Base-by-base conservation (phyloP, 2,888 invertebrate genomes). In the Saturnia pavonia region DNA sequence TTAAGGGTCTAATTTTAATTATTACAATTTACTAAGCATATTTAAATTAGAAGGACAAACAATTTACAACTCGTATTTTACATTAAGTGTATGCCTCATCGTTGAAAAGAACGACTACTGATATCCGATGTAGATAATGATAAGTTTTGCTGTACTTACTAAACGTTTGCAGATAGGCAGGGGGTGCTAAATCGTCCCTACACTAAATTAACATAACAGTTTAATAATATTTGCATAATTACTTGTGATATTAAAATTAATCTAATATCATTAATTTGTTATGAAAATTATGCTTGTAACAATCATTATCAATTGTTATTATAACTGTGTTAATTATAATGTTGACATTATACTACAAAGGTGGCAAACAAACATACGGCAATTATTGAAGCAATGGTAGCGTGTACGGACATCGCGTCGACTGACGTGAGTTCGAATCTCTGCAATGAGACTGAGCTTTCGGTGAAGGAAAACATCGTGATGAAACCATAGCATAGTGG, bases 141-240 rank as follows among this genome's bases (percentile, higher is more conserved):
- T 88, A 89, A 78, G 78, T 76, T 77, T 82, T 89, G 91, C 88
- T 82, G 79, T 77, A 74, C 80, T 78, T 77, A 74, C 80, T 86
- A 88, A 90, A 89, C 89, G 88, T 87, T 80, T 74, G 72, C 74
- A 77, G 79, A 83, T 85, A 80, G 77, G 75, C 74, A 75, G 88
- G 91, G 54, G 92, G 91, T 86, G 92, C 90, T 92, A 91, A 94
- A 92, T 92, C 91, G 92, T 89, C 90, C 88, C 77, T 79, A 78
- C 83, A 82, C 82, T 82, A 72, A 80, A 92, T 93, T 93, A 89
- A 89, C 92, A 92, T 92, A 91, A 89, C 86, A 82, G 84, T 87
- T 87, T 85, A 87, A 87, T 87, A 88, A 87, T 85, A 83, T 87
- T 90, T 88, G 85, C 89, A 90, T 91, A 90, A 89, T 89, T 86